Evolutionary conservation across 2,797 vertebrate species (phyloP).

Genomic region (Myripristis jacobus): DNA sequence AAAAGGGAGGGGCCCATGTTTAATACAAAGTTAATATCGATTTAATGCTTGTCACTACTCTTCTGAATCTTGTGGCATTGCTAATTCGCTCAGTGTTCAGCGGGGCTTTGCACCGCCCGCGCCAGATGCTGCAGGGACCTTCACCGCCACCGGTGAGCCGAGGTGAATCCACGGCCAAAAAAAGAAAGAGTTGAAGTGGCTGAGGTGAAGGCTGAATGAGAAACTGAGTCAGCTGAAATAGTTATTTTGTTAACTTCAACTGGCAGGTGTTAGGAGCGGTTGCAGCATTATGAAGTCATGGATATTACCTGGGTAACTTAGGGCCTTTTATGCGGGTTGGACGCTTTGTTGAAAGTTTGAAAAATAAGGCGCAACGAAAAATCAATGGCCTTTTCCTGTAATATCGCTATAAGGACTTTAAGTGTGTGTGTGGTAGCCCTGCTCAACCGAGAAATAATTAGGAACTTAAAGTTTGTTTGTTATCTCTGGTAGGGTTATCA

Average conservation of each 20-base stretch:
- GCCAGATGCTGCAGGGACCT: slow-evolving; percentile 75
- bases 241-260: slow-evolving; percentile 72
- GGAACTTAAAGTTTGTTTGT: too few species aligned
- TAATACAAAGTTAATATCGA: slow-evolving; percentile 90
- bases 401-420: too few species aligned
- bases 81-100: slow-evolving; percentile 80
- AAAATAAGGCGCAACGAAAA: too few species aligned
- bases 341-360: too few species aligned
- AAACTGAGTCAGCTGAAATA: slow-evolving; percentile 60
- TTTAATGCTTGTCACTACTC: slow-evolving; percentile 88
- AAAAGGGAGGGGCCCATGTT: slow-evolving; percentile 81
- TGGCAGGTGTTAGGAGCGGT: slow-evolving; percentile 58
- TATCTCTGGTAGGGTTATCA: too few species aligned
- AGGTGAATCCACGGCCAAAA: slow-evolving; percentile 79
- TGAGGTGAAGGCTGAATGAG: slow-evolving; percentile 55
- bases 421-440: too few species aligned
- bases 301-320: too few species aligned
- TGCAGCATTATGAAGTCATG: slow-evolving; percentile 17
- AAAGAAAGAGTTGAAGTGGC: slow-evolving; percentile 66
- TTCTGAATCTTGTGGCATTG: slow-evolving; percentile 76
- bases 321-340: too few species aligned
- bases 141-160: slow-evolving; percentile 44
- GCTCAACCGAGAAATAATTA: too few species aligned
- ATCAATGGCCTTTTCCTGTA: too few species aligned
- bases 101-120: slow-evolving; percentile 53